phyloP scores from a whole-genome alignment of 2,113 vertebrate genomes.

The Hucho hucho region DNA sequence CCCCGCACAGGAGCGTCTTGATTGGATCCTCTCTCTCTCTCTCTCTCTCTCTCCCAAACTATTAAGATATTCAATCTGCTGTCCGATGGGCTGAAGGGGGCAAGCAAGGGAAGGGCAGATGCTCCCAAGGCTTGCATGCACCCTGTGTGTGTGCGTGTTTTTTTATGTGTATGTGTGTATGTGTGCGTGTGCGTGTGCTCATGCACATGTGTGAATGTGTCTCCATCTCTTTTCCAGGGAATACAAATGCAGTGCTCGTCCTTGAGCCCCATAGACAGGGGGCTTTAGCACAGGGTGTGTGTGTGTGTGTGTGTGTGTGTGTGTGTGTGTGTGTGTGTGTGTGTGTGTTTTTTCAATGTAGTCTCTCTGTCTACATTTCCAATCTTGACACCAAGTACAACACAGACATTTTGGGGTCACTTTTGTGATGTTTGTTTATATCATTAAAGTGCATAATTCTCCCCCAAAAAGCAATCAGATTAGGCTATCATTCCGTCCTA shows the following conservation, averaged over 20 bases:
- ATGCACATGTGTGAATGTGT: background rate
- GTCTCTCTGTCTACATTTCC: conserved; percentile 27
- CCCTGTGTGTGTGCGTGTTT: background rate
- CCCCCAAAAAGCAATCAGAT: conserved; percentile 65
- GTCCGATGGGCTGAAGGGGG: conserved; percentile 73
- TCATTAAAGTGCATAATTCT: conserved; percentile 43
- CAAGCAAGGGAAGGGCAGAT: conserved; percentile 72
- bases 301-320: background rate
- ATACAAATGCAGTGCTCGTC: background rate
- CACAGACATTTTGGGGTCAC: conserved; percentile 67
- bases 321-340: too few relatives aligned
- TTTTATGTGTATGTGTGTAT: background rate
- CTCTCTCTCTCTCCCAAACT: background rate
- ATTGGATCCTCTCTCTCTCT: conserved; percentile 42
- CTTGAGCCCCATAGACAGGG: background rate
- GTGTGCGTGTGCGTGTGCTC: too few relatives aligned
- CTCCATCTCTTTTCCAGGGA: background rate
- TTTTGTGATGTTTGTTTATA: conserved; percentile 39
- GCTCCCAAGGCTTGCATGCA: conserved; percentile 34
- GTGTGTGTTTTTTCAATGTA: background rate
- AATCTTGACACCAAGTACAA: conserved; percentile 33
- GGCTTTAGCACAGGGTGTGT: background rate
- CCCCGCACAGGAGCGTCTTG: conserved; percentile 40
- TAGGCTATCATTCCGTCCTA: conserved; percentile 54
- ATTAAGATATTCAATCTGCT: conserved; percentile 60